These are phyloP conservation scores for Buceros bicornis DNA, from an alignment of 2,797 vertebrate genomes.

Conservation along the genomic window DNA sequence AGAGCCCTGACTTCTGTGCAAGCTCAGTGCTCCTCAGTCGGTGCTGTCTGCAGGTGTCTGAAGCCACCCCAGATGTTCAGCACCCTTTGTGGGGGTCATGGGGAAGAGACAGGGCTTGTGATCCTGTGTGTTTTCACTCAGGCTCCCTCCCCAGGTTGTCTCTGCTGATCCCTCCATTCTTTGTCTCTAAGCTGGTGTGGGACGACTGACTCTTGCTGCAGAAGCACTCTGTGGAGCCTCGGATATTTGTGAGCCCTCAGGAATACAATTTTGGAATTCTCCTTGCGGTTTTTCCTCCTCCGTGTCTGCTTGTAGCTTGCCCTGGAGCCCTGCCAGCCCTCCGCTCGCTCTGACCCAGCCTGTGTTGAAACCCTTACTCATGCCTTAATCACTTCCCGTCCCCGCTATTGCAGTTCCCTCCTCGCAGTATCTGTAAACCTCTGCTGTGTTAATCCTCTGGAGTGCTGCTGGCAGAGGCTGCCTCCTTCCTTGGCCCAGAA, in stretches of 20 bases:
- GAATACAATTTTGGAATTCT: constrained; percentile 1
- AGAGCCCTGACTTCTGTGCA: not conserved
- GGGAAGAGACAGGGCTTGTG: not conserved
- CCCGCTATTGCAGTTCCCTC: not conserved
- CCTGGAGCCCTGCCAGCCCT: constrained; percentile 21
- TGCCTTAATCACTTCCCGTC: constrained; percentile 44
- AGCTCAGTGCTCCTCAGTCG: not conserved
- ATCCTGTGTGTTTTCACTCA: not conserved
- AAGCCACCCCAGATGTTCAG: not conserved
- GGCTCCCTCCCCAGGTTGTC: not conserved
- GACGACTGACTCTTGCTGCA: not conserved
- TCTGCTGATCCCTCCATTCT: not conserved
- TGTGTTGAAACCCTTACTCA: constrained; percentile 39
- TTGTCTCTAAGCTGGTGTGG: not conserved
- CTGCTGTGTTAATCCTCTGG: not conserved
- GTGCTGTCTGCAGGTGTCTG: not conserved
- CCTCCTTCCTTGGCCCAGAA: not conserved
- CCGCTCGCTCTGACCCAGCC: not conserved
- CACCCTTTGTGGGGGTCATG: fast-evolving
- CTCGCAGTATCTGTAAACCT: not conserved
- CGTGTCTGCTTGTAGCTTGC: not conserved
- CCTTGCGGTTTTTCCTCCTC: not conserved
- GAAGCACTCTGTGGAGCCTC: not conserved
- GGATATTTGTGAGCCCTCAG: not conserved
- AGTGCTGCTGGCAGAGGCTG: not conserved